Evolutionary conservation across 2,797 vertebrate genomes (phyloP).

Genomic region (Urophycis tenuis): DNA sequence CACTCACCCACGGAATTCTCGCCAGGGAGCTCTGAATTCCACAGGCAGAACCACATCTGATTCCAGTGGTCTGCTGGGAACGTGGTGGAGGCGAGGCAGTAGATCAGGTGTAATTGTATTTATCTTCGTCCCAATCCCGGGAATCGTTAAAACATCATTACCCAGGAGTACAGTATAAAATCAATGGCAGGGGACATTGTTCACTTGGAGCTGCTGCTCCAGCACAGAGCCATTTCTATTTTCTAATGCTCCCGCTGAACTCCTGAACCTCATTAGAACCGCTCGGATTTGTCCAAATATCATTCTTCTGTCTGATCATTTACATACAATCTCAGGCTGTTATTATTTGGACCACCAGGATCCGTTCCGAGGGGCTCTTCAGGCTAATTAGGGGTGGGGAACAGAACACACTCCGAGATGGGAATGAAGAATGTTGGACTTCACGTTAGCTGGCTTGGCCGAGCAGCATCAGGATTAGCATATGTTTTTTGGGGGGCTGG

Average conservation of each 20-base stretch:
- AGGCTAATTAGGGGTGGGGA: slow-evolving; percentile 57
- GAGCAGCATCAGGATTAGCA: background rate
- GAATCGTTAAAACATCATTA: slow-evolving; percentile 55
- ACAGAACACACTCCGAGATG: background rate
- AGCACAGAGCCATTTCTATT: slow-evolving; percentile 38
- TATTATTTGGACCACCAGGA: slow-evolving; percentile 65
- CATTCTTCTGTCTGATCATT: slow-evolving; percentile 56
- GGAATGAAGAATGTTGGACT: slow-evolving; percentile 44
- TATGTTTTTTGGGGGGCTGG: background rate
- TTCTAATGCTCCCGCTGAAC: slow-evolving; percentile 62
- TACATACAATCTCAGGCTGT: slow-evolving; percentile 59
- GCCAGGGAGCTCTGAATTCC: background rate
- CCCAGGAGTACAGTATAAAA: slow-evolving; percentile 42
- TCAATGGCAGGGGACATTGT: slow-evolving; percentile 40
- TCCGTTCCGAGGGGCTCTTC: slow-evolving; percentile 54
- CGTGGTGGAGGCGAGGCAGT: slow-evolving; percentile 16
- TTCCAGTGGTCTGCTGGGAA: slow-evolving; percentile 20
- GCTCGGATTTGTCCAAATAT: slow-evolving; percentile 46
- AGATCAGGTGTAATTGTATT: slow-evolving; percentile 47
- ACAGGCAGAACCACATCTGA: background rate
- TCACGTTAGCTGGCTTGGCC: slow-evolving; percentile 23
- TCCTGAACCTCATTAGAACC: slow-evolving; percentile 65
- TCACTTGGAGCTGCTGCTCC: slow-evolving; percentile 36
- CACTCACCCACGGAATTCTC: slow-evolving; percentile 4
- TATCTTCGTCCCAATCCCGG: slow-evolving; percentile 46